Percentiles rank a stretch among this genome's conserved stretches.
Conservation (phyloP, 2,113 vertebrate genomes). For the Fukomys damarensis region DNA sequence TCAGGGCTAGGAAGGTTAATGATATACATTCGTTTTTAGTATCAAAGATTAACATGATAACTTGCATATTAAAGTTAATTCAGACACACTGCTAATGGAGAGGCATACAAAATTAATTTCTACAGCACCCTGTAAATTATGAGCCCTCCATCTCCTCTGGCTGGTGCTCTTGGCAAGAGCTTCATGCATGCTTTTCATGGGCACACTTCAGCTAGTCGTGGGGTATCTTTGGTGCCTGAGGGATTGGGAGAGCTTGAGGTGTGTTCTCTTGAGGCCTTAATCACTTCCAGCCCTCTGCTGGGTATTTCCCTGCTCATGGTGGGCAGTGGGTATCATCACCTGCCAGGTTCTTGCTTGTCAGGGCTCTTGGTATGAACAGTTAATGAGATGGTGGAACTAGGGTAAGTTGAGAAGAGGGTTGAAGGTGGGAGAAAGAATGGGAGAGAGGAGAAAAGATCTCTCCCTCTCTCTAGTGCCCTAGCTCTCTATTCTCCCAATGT, state of each 20-base stretch:
- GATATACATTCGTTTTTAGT: slow-evolving; percentile 76
- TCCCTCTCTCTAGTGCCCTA: not conserved
- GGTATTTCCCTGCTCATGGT: not conserved
- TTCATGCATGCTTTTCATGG: not conserved
- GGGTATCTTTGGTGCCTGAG: not conserved
- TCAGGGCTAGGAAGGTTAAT: slow-evolving; percentile 75
- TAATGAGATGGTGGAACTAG: not conserved
- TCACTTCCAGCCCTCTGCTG: not conserved
- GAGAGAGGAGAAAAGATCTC: not conserved
- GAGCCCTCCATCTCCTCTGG: slow-evolving; percentile 22
- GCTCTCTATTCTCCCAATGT: too few species aligned
- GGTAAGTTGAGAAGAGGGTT: not conserved
- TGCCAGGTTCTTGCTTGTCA: not conserved
- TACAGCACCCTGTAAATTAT: slow-evolving; percentile 59
- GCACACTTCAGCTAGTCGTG: fast-evolving
- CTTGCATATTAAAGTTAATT: slow-evolving; percentile 79
- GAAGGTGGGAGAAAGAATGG: not conserved
- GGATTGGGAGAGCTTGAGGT: not conserved
- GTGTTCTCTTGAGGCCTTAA: not conserved
- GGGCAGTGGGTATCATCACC: not conserved
- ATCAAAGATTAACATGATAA: slow-evolving; percentile 78
- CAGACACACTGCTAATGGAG: slow-evolving; percentile 75
- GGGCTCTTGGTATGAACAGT: slow-evolving; percentile 18
- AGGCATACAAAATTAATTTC: slow-evolving; percentile 80
- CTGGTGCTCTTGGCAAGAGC: not conserved